Evolutionary conservation across 1,140 invertebrate genomes (phyloP).

Genomic region (Bombus sylvicola): DNA sequence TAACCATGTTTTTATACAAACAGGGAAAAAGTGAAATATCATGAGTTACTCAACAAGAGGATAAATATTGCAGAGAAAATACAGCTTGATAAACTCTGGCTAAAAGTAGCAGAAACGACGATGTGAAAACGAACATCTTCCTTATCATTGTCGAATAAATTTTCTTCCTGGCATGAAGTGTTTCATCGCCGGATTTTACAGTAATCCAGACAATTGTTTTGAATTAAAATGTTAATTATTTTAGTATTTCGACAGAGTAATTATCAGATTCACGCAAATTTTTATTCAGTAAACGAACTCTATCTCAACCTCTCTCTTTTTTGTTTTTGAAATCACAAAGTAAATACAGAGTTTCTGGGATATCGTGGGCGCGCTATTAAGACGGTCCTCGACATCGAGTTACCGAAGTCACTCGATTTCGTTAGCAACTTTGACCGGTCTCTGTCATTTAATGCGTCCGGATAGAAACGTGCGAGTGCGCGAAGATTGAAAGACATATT

Average conservation of each 20-base stretch:
- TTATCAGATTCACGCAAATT: background rate
- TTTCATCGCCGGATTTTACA: background rate
- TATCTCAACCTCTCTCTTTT: background rate
- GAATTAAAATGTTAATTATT: background rate
- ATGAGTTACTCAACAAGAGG: background rate
- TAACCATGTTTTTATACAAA: background rate
- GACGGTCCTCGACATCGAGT: background rate
- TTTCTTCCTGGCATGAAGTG: background rate
- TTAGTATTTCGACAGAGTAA: background rate
- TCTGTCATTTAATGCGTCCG: background rate
- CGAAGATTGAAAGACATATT: background rate
- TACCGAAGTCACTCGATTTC: conserved; percentile 5
- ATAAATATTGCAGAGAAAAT: background rate
- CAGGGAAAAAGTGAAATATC: background rate
- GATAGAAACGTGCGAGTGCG: background rate
- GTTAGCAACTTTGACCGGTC: background rate
- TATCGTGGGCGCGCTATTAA: background rate
- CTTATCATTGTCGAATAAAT: background rate
- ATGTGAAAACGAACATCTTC: background rate
- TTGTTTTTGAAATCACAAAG: background rate
- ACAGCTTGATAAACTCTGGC: background rate
- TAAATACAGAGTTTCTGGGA: background rate
- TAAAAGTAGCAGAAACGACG: background rate
- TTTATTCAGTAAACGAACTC: background rate
- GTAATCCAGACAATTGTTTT: background rate